These are phyloP conservation scores for Alviniconcha strummeri DNA, from an alignment of 2,888 invertebrate genomes.

Conservation along the genomic window DNA sequence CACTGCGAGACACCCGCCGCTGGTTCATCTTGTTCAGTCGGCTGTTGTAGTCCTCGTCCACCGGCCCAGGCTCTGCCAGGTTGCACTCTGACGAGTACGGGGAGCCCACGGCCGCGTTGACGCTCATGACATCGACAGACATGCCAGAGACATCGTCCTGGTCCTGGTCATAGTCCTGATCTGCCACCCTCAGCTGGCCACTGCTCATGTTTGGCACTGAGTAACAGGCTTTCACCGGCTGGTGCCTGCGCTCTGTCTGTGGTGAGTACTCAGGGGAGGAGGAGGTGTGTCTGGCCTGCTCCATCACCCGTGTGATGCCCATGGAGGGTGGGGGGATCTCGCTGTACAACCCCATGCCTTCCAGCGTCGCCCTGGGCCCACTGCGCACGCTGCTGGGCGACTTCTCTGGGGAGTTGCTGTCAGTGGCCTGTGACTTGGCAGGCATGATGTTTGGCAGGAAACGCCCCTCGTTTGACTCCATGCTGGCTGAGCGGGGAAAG, in stretches of 20 bases:
- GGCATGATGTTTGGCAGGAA: slow-evolving; percentile 43
- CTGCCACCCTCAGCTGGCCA: slow-evolving; percentile 10
- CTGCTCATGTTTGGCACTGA: slow-evolving; percentile 42
- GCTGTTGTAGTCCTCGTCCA: slow-evolving; percentile 54
- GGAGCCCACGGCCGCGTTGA: neutral
- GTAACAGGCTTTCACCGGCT: slow-evolving; percentile 37
- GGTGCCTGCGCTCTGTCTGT: slow-evolving; percentile 32
- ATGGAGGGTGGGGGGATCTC: slow-evolving; percentile 14
- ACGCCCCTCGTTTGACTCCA: slow-evolving; percentile 45
- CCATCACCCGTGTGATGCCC: neutral
- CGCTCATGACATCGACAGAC: neutral
- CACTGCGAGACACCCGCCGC: slow-evolving; percentile 60
- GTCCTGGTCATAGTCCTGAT: slow-evolving; percentile 7
- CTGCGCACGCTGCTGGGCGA: neutral
- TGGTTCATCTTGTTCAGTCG: slow-evolving; percentile 63
- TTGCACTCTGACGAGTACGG: slow-evolving; percentile 7
- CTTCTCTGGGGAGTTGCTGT: slow-evolving; percentile 5
- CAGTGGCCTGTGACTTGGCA: neutral
- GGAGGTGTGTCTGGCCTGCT: neutral
- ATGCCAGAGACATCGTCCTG: neutral
- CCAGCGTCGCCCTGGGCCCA: neutral
- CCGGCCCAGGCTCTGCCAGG: slow-evolving; percentile 44
- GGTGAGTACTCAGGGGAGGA: slow-evolving; percentile 36
- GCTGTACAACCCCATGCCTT: neutral
- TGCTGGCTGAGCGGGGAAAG: slow-evolving; percentile 41